Evolutionary conservation across 2,797 vertebrate genomes (phyloP).

Genomic region (Pagetopsis macropterus): DNA sequence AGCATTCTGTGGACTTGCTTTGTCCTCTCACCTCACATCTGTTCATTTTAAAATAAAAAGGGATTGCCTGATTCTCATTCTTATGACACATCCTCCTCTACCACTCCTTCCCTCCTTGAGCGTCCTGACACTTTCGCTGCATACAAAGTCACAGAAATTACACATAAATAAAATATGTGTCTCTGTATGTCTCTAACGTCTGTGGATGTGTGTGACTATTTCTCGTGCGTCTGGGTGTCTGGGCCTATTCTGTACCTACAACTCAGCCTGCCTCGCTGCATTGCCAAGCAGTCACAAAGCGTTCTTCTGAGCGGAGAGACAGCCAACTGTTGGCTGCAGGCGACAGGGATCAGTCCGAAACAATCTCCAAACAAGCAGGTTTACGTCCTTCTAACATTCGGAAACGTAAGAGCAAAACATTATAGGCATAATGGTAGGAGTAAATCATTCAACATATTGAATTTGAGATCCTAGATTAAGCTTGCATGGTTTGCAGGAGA

Average conservation of each 20-base stretch:
- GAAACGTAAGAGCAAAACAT: slow-evolving; percentile 21
- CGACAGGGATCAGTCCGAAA: slow-evolving; percentile 25
- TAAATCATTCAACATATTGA: slow-evolving; percentile 10
- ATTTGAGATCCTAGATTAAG: slow-evolving; percentile 16
- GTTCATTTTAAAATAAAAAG: slow-evolving; percentile 33
- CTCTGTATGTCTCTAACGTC: background rate
- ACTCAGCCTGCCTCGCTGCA: slow-evolving; percentile 39
- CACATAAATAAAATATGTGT: slow-evolving; percentile 51
- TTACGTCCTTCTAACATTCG: slow-evolving; percentile 21
- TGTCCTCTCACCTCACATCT: slow-evolving; percentile 55
- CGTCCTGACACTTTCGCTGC: slow-evolving; percentile 15
- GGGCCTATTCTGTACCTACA: slow-evolving; percentile 26
- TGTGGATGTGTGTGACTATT: slow-evolving; percentile 25
- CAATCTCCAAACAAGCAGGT: slow-evolving; percentile 10
- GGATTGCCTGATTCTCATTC: background rate
- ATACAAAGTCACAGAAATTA: slow-evolving; percentile 20
- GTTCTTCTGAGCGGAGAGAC: slow-evolving; percentile 51
- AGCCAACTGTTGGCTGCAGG: slow-evolving; percentile 52
- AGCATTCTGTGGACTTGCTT: slow-evolving; percentile 33
- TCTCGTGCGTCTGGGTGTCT: slow-evolving; percentile 37
- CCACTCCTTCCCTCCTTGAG: background rate
- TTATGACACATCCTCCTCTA: slow-evolving; percentile 3
- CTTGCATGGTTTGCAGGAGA: background rate
- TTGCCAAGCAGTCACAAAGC: slow-evolving; percentile 41
- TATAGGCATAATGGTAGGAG: background rate